Evolutionary conservation across 2,797 vertebrate species (phyloP), one percentile per base, ranked within the genome.

Genomic region (Lithobates sylvaticus): DNA sequence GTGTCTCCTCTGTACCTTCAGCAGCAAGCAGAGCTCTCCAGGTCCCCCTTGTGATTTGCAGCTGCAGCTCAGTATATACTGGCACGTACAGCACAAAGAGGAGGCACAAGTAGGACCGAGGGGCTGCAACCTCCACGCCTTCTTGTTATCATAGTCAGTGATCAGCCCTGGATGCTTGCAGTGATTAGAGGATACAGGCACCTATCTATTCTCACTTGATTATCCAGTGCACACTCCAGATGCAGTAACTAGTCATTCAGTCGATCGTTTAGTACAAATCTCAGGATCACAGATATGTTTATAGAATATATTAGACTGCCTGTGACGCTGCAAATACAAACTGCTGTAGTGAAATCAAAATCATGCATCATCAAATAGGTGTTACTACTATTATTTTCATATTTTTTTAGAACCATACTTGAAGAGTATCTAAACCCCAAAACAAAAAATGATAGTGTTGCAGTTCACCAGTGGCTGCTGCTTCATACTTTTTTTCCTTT

Each of bases 21-120:
- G 13, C 50, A 75, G 77, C 39, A 50, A 68, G 64, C 64, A 58
- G 78, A 81, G 84, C 84, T 76, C 84, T 86, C 84, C 78, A 44
- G 64, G 78, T 81, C 78, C 84, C 84, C 78, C 84, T 86, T 68
- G 78, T 86, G 84, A 67, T 81, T 65, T 69, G 71, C 78, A 83
- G 81, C 58, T 67, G 81, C 81, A 81, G 84, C 77, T 86, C 84
- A 81, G 58, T 61, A 44, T 71, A 76, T 70, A 76, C 36, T 76
- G 78, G 72, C 72, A 86, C 78, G 72, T 70, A 75, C 42, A 76
- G 42, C 29, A 76, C 54, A 69, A 50, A 76, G 23, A 86, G 84
- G 84, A 80, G 77, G 71, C 84, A 79, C 39, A 74, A 10, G 61
- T 23, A 68, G 27, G 36, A 73, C 39, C 26, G 58, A 68, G 84